These are phyloP conservation scores for Pasiphila rectangulata DNA, from an alignment of 2,888 invertebrate species.

Conservation along the genomic window DNA sequence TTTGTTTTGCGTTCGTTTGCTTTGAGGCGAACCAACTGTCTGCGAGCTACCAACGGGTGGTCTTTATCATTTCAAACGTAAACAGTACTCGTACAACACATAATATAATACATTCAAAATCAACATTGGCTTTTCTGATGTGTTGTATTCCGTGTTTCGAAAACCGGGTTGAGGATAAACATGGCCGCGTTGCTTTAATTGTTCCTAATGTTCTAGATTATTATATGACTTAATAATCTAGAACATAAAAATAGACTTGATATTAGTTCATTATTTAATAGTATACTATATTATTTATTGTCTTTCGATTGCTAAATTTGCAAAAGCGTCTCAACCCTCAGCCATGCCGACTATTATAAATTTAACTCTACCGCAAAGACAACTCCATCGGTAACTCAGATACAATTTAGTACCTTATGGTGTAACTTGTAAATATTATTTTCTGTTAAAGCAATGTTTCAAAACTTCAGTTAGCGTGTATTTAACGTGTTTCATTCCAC, in stretches of 20 bases:
- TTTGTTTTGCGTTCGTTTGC: slow-evolving; percentile 71
- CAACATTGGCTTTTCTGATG: slow-evolving; percentile 50
- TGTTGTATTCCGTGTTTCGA: slow-evolving; percentile 31
- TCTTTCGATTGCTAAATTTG: too few species aligned
- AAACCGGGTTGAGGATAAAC: slow-evolving; percentile 26
- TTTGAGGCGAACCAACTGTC: slow-evolving; percentile 71
- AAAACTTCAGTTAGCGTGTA: too few species aligned
- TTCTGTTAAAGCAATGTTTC: too few species aligned
- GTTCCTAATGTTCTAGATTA: slow-evolving; percentile 11
- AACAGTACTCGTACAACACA: slow-evolving; percentile 67
- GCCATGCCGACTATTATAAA: too few species aligned
- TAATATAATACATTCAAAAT: slow-evolving; percentile 66
- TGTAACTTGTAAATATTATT: too few species aligned
- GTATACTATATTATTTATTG: too few species aligned
- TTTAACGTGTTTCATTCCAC: too few species aligned
- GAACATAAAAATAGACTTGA: background rate
- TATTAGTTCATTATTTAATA: too few species aligned
- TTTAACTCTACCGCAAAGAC: too few species aligned
- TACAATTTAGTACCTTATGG: too few species aligned
- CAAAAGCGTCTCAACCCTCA: too few species aligned
- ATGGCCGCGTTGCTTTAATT: slow-evolving; percentile 22
- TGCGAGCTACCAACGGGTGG: slow-evolving; percentile 59
- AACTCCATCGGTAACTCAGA: too few species aligned
- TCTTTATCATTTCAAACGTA: slow-evolving; percentile 77
- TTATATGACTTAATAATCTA: background rate